Base-by-base conservation (phyloP, 2,113 vertebrate genomes). In the Toxostoma redivivum region DNA sequence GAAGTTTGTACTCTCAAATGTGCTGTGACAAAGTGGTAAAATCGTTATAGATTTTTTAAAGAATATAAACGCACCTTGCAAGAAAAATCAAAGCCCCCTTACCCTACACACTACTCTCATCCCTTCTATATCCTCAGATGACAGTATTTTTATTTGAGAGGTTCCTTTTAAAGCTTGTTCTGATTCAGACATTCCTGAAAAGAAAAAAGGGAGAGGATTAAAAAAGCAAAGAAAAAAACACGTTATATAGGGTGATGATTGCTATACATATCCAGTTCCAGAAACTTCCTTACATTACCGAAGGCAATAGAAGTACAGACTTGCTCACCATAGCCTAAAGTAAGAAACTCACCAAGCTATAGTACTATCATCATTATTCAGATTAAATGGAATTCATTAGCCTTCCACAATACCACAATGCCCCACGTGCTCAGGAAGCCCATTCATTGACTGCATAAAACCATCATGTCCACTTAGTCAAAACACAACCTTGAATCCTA, bases 131-230 rank as follows among this genome's bases (percentile, higher is more conserved):
- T 99, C 99, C 87, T 99, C 99, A 57, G 99, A 96, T 58, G 97
- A 98, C 47, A 99, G 98, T 93, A 99, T 98, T 98, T 99, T 99
- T 98, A 99, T 99, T 98, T 99, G 99, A 77, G 99, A 99, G 16
- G 99, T 99, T 87, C 99, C 99, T 98, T 99, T 99, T 92, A 99
- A 98, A 88, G 99, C 98, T 97, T 99, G 99, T 95, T 99, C 99
- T 6, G 99, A 99, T 97, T 99, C 99, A 80, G 99, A 99, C 98
- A 99, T 99, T 94, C 99, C 99, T 99, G 79, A 62, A 94, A 92
- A 45, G 25, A 79, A 94, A 93, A 89, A 85, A 61, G 1, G 6
- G 10, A 14, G 11, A 17, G 1, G 12, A 48, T 64, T 56, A 11
- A 11, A 71, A 86, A 83, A 5, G 3, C 3, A 24, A 5, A 38